phyloP scores from a whole-genome alignment of 2,113 vertebrate species.

The Enhydra lutris region DNA sequence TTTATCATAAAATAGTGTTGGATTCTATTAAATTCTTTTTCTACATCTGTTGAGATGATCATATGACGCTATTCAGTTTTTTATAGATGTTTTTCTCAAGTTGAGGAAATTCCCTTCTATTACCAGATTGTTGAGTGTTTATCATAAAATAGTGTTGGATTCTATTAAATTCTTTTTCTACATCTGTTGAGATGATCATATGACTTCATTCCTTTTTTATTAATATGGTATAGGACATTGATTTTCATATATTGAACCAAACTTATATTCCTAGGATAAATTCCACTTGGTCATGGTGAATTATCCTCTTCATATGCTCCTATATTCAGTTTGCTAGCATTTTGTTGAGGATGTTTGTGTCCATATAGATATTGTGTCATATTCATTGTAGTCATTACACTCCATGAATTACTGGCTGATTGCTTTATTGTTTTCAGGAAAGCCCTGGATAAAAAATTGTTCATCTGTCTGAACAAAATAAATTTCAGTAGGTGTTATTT shows the following conservation, averaged over 20 bases:
- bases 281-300: background rate
- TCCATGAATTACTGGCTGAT: background rate
- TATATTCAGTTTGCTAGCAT: background rate
- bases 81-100: background rate
- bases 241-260: background rate
- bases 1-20: background rate
- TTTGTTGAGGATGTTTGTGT: background rate
- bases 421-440: background rate
- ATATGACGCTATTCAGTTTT: background rate
- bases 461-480: background rate
- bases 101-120: background rate
- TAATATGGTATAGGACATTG: background rate
- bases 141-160: background rate
- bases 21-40: background rate
- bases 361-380: background rate
- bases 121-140: background rate
- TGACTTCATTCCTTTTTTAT: background rate
- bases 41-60: background rate
- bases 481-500: background rate
- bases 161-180: background rate
- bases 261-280: background rate
- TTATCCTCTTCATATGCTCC: background rate
- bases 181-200: background rate
- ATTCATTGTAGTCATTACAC: background rate
- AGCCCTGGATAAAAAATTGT: background rate